Evolutionary conservation across 2,888 invertebrate species (phyloP).

Genomic region (Halictus quadricinctus): DNA sequence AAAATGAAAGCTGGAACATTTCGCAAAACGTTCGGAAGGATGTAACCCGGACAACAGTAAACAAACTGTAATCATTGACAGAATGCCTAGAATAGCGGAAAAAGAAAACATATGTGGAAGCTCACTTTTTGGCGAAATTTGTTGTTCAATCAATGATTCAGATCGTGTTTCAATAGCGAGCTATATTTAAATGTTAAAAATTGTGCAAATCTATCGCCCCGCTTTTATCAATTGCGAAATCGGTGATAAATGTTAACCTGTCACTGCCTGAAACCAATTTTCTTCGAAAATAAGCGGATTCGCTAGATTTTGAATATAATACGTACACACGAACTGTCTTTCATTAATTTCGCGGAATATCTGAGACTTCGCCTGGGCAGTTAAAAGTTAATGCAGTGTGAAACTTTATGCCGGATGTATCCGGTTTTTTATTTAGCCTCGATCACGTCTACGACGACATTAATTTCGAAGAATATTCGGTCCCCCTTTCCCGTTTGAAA

Average conservation of each 20-base stretch:
- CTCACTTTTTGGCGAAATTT: background rate
- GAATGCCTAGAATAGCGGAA: slow-evolving; percentile 1
- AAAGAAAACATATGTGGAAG: background rate
- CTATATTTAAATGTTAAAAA: background rate
- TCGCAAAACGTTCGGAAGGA: background rate
- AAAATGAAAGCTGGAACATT: background rate
- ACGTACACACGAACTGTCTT: background rate
- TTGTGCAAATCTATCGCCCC: background rate
- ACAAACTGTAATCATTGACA: slow-evolving; percentile 1
- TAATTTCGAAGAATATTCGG: background rate
- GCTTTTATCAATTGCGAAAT: background rate
- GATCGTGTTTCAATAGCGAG: background rate
- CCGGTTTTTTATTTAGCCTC: too few relatives aligned
- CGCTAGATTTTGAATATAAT: background rate
- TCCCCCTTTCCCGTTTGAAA: background rate
- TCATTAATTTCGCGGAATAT: background rate
- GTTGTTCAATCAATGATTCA: background rate
- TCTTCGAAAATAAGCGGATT: background rate
- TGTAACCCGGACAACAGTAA: background rate
- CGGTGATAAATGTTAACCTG: background rate
- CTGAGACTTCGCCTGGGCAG: background rate
- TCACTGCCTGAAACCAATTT: background rate
- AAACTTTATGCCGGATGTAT: background rate
- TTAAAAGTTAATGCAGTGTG: background rate
- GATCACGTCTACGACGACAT: background rate